Percentiles rank a stretch among this genome's conserved stretches.
phyloP scores from a whole-genome alignment of 2,888 invertebrate species.

The Torymus texanus region DNA sequence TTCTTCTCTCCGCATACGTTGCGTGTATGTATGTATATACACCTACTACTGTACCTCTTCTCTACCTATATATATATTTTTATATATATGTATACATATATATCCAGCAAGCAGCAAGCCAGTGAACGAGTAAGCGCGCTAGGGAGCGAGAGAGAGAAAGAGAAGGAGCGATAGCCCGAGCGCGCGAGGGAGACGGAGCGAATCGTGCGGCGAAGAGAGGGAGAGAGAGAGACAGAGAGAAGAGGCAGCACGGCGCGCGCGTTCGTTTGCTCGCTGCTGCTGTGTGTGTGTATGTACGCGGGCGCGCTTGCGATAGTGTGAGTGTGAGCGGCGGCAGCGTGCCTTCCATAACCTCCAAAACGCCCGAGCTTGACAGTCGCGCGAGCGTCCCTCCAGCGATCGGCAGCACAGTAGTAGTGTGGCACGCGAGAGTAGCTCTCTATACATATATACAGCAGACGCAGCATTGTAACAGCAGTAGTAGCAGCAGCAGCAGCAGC shows the following conservation, averaged over 20 bases:
- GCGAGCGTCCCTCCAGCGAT: conserved; percentile 59
- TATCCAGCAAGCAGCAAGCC: conserved; percentile 9
- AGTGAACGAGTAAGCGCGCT: conserved; percentile 6
- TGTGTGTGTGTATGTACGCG: background rate
- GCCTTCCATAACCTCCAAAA: conserved; percentile 66
- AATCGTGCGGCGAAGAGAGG: conserved; percentile 15
- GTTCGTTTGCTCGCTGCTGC: conserved; percentile 38
- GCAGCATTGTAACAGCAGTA: too few relatives aligned
- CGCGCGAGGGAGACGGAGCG: conserved; percentile 35
- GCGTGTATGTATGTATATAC: too few relatives aligned
- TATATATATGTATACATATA: too few relatives aligned
- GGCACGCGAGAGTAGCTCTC: too few relatives aligned
- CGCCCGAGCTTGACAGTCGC: conserved; percentile 61
- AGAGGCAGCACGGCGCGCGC: conserved; percentile 43
- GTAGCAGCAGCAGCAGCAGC: too few relatives aligned
- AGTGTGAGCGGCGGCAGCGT: conserved; percentile 54
- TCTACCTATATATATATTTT: background rate
- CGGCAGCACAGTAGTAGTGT: conserved; percentile 24
- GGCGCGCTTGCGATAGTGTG: background rate
- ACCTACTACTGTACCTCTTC: conserved; percentile 12
- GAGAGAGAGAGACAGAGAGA: conserved; percentile 47
- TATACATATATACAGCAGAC: too few relatives aligned
- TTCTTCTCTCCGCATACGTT: conserved; percentile 41
- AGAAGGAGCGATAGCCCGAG: conserved; percentile 16
- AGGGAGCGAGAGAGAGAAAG: conserved; percentile 19